Base-by-base conservation (phyloP, 2,797 vertebrate genomes). In the Clarias pachynema region DNA sequence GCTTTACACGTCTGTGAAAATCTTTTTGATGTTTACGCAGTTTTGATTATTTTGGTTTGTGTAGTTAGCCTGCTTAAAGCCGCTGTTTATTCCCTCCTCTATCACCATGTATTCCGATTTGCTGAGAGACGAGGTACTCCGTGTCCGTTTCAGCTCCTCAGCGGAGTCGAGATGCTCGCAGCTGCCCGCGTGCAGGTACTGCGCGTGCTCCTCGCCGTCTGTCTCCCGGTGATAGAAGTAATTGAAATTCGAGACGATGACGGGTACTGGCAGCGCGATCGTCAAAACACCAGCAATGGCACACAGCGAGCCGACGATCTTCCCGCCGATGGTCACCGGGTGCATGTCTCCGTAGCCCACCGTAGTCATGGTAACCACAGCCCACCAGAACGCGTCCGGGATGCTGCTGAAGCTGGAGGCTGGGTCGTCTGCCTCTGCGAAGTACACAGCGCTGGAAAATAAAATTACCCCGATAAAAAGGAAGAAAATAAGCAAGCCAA, bases 181-280 rank as follows among this genome's bases (percentile, higher is more conserved):
- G 94, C 97, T 98, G 83, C 94, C 95, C 3, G 97, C 93, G 68
- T 97, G 97, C 93, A 96, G 81, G 91, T 97, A 99, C 86, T 97
- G 97, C 0, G 97, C 96, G 86, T 97, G 97, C 60, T 99, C 98
- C 94, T 99, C 98, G 8, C 97, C 98, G 9, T 99, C 98, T 0
- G 97, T 99, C 95, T 99, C 98, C 49, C 98, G 93, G 93, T 99
- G 98, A 92, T 99, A 99, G 91, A 99, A 99, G 87, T 99, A 99
- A 92, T 99, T 99, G 94, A 99, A 99, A 81, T 99, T 99, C 91
- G 98, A 99, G 88, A 99, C 98, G 66, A 99, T 99, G 79, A 99
- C 98, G 0, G 98, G 98, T 87, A 99, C 98, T 0, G 98, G 98
- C 60, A 99, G 92, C 15, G 98, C 98, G 12, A 99, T 99, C 90